A percentile compares a stretch with the other conserved stretches of the same genome.
These are phyloP conservation scores for Ceryle rudis DNA, from an alignment of 2,797 vertebrate genomes.

Conservation along the genomic window DNA sequence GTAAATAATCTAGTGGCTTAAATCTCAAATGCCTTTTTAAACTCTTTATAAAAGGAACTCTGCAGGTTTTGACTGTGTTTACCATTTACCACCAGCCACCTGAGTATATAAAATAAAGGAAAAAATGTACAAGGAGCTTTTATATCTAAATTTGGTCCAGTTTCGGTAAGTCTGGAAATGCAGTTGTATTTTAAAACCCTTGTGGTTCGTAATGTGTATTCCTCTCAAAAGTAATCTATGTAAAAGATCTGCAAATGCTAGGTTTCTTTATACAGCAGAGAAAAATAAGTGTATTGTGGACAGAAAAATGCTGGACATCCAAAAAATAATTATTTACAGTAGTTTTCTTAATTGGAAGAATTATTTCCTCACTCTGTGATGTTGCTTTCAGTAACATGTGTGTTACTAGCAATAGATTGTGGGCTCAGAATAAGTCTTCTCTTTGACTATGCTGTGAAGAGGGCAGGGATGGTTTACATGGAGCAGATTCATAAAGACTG, in stretches of 20 bases:
- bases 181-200: neutral
- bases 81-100: slow-evolving; percentile 11
- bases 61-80: slow-evolving; percentile 40
- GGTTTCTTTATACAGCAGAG: neutral
- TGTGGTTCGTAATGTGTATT: neutral
- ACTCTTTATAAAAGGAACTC: slow-evolving; percentile 24
- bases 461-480: neutral
- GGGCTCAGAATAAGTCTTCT: neutral
- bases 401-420: neutral
- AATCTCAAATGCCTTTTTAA: slow-evolving; percentile 43
- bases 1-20: slow-evolving; percentile 13
- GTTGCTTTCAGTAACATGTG: neutral
- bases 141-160: neutral
- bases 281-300: neutral
- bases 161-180: slow-evolving; percentile 4
- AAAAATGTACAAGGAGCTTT: neutral
- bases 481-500: neutral
- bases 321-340: neutral
- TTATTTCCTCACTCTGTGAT: neutral
- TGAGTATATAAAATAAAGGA: neutral
- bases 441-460: neutral
- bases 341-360: neutral
- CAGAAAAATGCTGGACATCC: neutral
- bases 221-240: neutral
- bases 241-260: neutral